phyloP scores from a whole-genome alignment of 1,140 invertebrate species.

The Drosophila bocki region DNA sequence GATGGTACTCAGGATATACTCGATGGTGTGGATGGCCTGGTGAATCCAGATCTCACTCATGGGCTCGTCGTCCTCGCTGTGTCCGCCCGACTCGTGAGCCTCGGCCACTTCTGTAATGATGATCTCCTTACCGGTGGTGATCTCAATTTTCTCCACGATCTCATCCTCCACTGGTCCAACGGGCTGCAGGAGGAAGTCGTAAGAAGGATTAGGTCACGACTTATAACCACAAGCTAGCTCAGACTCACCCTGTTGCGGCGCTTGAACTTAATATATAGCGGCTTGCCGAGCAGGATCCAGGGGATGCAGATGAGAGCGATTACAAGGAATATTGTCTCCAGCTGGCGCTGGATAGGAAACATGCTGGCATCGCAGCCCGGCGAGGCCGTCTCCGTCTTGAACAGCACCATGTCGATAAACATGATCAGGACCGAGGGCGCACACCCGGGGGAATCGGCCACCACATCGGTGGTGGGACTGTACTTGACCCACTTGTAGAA shows the following conservation, averaged over 20 bases:
- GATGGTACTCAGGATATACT: conserved; percentile 97
- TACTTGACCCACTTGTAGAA: conserved; percentile 96
- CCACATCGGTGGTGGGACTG: conserved; percentile 86
- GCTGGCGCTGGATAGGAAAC: conserved; percentile 88
- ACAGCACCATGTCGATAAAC: conserved; percentile 96
- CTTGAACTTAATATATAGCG: conserved; percentile 88
- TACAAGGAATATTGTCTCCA: conserved; percentile 92
- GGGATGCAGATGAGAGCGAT: conserved; percentile 94
- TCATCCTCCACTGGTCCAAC: conserved; percentile 32
- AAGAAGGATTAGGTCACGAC: not conserved
- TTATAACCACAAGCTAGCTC: fast-evolving
- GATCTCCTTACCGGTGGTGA: conserved; percentile 62
- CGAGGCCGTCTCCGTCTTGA: conserved; percentile 86
- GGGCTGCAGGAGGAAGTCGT: conserved; percentile 5
- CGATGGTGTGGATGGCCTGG: conserved; percentile 98
- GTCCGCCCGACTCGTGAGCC: conserved; percentile 64
- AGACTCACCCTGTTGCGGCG: conserved; percentile 53
- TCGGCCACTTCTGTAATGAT: conserved; percentile 66
- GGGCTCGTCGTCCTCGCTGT: conserved; percentile 87
- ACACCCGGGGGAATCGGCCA: conserved; percentile 87
- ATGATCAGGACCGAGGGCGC: conserved; percentile 95
- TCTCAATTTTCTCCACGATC: conserved; percentile 73
- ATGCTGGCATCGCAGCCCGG: conserved; percentile 89
- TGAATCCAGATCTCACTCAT: conserved; percentile 96
- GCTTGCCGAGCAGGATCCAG: conserved; percentile 95